A percentile compares a stretch with the other conserved stretches of the same genome.
Evolutionary conservation across 2,113 vertebrate species (phyloP).

Genomic region (Notarius lentiginosus): DNA sequence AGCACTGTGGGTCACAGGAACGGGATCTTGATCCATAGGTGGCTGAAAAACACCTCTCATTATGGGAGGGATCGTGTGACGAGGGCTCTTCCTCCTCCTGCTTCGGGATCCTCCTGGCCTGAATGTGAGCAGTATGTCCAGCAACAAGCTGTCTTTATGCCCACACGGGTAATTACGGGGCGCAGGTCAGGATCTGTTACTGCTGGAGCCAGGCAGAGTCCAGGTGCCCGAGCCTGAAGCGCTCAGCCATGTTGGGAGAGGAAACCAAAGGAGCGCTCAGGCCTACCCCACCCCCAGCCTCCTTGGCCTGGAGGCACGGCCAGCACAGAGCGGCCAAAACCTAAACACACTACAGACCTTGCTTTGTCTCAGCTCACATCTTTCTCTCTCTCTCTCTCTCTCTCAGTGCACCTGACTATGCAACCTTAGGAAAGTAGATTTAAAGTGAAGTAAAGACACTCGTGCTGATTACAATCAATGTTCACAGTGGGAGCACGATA

Average conservation of each 20-base stretch:
- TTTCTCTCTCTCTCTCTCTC: background rate
- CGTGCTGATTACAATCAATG: slow-evolving; percentile 39
- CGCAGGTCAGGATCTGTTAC: slow-evolving; percentile 82
- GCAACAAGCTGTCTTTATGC: slow-evolving; percentile 81
- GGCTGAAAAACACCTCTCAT: slow-evolving; percentile 51
- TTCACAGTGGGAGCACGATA: slow-evolving; percentile 38
- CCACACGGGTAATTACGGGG: slow-evolving; percentile 81
- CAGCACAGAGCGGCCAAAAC: slow-evolving; percentile 64
- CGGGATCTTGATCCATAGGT: slow-evolving; percentile 46
- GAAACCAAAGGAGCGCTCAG: slow-evolving; percentile 67
- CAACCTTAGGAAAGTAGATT: slow-evolving; percentile 24
- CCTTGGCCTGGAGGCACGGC: slow-evolving; percentile 67
- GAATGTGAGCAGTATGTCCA: slow-evolving; percentile 74
- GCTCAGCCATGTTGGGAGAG: slow-evolving; percentile 63
- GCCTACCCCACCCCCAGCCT: slow-evolving; percentile 62
- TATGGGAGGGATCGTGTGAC: slow-evolving; percentile 60
- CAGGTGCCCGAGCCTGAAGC: slow-evolving; percentile 65
- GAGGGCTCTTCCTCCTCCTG: slow-evolving; percentile 59
- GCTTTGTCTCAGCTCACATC: slow-evolving; percentile 46
- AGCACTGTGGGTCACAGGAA: slow-evolving; percentile 55
- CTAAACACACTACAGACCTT: slow-evolving; percentile 45
- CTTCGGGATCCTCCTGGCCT: slow-evolving; percentile 60
- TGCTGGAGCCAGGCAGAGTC: slow-evolving; percentile 64
- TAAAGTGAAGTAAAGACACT: slow-evolving; percentile 9
- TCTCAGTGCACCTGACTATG: slow-evolving; percentile 38